Base-by-base conservation (phyloP, 2,888 invertebrate genomes). In the Nudaria mundana region DNA sequence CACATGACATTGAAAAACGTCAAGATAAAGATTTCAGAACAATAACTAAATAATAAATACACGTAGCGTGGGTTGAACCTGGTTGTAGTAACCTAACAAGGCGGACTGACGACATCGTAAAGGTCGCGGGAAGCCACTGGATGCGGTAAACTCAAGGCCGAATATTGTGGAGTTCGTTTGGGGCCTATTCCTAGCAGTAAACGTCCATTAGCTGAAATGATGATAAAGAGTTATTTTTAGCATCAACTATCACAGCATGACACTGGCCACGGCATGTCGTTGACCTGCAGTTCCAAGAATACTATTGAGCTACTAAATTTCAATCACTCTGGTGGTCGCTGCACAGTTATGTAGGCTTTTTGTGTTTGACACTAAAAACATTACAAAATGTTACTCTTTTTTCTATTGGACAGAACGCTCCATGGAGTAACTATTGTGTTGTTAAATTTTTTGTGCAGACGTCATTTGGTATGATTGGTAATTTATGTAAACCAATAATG, bases 371-470 rank as follows among this genome's bases (percentile, higher is more conserved):
- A 69, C 68, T 64, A 75, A 76, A 76, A 78, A 70, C 68, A 58
- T 71, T 56, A 70, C 65, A 73, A 71, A 75, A 68, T 70, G 53
- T 55, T 58, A 40, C 51, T 72, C n/a, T 76, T 76, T 78, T 76
- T 56, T 62, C 20, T 10, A 36, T 29, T 36, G 40, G 25, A 55
- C 51, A 49, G 14, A 15, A 39, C 35, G 32, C 38, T 40, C 24
- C 26, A 38, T 54, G 33, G 69, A 66, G 61, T 30, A 22, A 56
- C 11, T 22, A 13, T 51, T 49, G 31, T 49, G 4, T 1, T 0
- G 3, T 14, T 5, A 12, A 6, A 13, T 3, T 20, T 31, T 20
- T 10, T 8, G 3, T 4, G 10, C 2, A 15, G 15, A 3, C 5
- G n/a, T 4, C 30, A 6, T 4, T 10, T 34, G 29, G 5, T 6